Base-by-base conservation (phyloP, 23 tunicate species). In the Phallusia fumigata region DNA sequence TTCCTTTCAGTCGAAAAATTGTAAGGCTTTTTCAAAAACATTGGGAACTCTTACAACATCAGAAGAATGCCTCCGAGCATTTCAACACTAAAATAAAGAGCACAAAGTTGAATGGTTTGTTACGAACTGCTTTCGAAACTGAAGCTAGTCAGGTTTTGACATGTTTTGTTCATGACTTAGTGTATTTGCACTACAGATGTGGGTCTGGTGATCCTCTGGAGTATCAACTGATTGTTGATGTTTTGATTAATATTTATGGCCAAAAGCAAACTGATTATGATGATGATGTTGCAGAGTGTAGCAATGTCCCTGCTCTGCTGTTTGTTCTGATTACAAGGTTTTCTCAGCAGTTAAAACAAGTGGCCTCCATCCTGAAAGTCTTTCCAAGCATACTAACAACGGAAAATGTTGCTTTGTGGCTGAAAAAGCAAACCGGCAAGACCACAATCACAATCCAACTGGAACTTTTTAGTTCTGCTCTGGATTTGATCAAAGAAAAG, bases 1-100 rank as follows among this genome's bases (percentile, higher is more conserved):
- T 86, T 80, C 90, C 90, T 2, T 86, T 86, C 65, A 86, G 84
- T 53, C 53, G 90, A 52, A 74, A 72, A 33, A 51, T 86, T 75
- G 33, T 52, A 8, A 79, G 74, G 53, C 52, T 73, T 34, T 86
- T 86, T 79, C 21, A 64, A 2, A 75, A 72, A 22, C 45, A 32
- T 28, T 79, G 88, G 83, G 35, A 58, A 16, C 77, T 74, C 3
- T 19, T 33, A 74, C 40, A 74, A 18, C 30, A 21, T 58, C 69
- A 58, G 69, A 1, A 74, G 19, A 31, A 30, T 74, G 77, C 40
- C 3, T 19, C 35, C 3, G 30, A 30, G 36, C 21, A 31, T 6
- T 74, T 32, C 34, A 33, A 74, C 77, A 32, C 28, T 34, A 74
- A 11, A 74, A 3, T 74, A 32, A 33, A 31, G n/a, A 21, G 30